Evolutionary conservation across 1,140 invertebrate species (phyloP), one percentile per base, ranked within the genome.

Genomic region (Drosophila sturtevanti): DNA sequence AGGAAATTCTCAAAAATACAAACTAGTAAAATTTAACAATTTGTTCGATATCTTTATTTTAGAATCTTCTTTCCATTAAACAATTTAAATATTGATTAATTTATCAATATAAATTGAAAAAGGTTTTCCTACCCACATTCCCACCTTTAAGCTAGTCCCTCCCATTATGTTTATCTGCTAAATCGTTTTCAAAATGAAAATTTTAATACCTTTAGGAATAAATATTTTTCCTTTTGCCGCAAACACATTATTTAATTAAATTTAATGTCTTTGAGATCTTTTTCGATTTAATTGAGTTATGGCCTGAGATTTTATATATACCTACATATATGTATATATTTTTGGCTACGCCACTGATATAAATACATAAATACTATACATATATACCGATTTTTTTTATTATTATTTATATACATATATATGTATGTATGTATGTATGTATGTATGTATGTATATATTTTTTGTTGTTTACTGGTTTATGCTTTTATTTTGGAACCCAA

Each of bases 231-330:
- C 34, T 9, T 35, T 35, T 35, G 34, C 34, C 34, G 34, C 2
- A 35, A 10, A 10, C 4, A 35, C 10, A 31, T 38, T 14, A 4
- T 5, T n/a, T 7, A 48, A 4, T 48, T 21, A 21, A 6, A 21
- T 44, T 44, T 44, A 18, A 14, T 48, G 1, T 21, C 16, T 48
- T 9, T n/a, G 41, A 48, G 41, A 48, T 48, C 16, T 21, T 48
- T 44, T 48, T 9, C 12, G 7, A 14, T 48, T 48, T 48, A 48
- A 48, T 48, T 48, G 41, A 48, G 18, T 48, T 48, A 48, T 48
- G 41, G 16, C 41, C 16, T 31, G 27, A 31, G 27, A 31, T 31
- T 31, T 7, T 4, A 24, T 24, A 4, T 24, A 24, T n/a, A n/a
- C n/a, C n/a, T n/a, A n/a, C n/a, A n/a, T 24, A 4, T 24, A 41